Percentiles rank a stretch among this genome's conserved stretches.
Conservation (phyloP, 2,797 vertebrate genomes). For the Tokudaia tokunoshimensis region DNA sequence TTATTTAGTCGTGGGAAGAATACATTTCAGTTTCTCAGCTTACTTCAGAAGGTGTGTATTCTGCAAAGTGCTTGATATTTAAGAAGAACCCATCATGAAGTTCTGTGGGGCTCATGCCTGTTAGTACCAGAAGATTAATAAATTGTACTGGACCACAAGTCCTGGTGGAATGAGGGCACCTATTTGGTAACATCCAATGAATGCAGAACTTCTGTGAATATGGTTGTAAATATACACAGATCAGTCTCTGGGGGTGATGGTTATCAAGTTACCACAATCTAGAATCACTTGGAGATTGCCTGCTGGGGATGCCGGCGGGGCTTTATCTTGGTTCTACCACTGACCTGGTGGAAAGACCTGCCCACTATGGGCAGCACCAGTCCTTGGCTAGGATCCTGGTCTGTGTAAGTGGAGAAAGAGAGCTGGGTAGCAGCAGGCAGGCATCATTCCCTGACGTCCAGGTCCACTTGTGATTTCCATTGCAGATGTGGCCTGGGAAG, state of each 20-base stretch:
- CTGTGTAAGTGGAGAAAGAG: background rate
- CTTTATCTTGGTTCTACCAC: background rate
- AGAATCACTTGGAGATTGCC: background rate
- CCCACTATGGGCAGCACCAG: background rate
- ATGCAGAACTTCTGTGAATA: background rate
- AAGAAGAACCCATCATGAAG: background rate
- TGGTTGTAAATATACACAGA: background rate
- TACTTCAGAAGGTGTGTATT: background rate
- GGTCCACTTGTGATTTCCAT: too few relatives aligned
- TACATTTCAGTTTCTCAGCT: background rate
- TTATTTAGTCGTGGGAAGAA: background rate
- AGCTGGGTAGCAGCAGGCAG: background rate
- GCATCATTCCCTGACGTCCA: background rate
- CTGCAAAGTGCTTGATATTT: background rate
- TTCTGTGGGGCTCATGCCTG: background rate
- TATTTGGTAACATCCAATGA: background rate
- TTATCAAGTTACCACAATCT: background rate
- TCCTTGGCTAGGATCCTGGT: background rate
- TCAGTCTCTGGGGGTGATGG: background rate
- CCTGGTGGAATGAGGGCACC: background rate
- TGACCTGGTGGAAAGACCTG: background rate
- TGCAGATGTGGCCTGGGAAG: too few relatives aligned
- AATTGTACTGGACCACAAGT: background rate
- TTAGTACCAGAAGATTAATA: background rate
- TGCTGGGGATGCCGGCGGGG: background rate